Base-by-base conservation (phyloP, 2,888 invertebrate genomes). In the Autographa pulchrina region DNA sequence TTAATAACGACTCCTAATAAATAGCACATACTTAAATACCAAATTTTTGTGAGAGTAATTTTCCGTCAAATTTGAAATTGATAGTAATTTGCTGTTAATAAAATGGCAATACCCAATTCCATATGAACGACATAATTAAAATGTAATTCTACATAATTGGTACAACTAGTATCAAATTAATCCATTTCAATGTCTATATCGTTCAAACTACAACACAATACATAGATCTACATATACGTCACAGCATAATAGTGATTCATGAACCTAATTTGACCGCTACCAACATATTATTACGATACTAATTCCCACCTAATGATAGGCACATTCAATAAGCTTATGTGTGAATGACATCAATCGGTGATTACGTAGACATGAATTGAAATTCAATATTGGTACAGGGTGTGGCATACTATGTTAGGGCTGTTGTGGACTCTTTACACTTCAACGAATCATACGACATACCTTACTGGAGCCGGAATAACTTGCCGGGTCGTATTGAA, bases 341-440 rank as follows among this genome's bases (percentile, higher is more conserved):
- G 80, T 83, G 85, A 77, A 85, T 83, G 84, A 86, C 86, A 85
- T 85, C 86, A 83, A 86, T 82, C 74, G 85, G 77, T 81, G 82
- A 88, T 88, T 88, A 88, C 81, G 84, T 74, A 65, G 70, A 74
- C 78, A 73, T 83, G 80, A 83, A 85, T 85, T 73, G 82, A 69
- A 75, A 80, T 75, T 81, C 80, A 86, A 88, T 88, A 86, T 88
- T 86, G 79, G 80, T 73, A 82, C 65, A 85, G 77, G 80, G 77
- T 69, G 13, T n/a, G 65, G 77, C 77, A 80, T 75, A 76, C 66
- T 70, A 69, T 82, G 81, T 73, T 73, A 78, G 77, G 82, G 73
- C 65, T 65, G 31, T 43, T 43, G 13, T 8, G 4, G 13, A 11
- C 3, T 14, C 13, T 14, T 0, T 13, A 11, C 13, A 43, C 43